Evolutionary conservation across 2,888 invertebrate genomes (phyloP).

Genomic region (Synergus itoensis): DNA sequence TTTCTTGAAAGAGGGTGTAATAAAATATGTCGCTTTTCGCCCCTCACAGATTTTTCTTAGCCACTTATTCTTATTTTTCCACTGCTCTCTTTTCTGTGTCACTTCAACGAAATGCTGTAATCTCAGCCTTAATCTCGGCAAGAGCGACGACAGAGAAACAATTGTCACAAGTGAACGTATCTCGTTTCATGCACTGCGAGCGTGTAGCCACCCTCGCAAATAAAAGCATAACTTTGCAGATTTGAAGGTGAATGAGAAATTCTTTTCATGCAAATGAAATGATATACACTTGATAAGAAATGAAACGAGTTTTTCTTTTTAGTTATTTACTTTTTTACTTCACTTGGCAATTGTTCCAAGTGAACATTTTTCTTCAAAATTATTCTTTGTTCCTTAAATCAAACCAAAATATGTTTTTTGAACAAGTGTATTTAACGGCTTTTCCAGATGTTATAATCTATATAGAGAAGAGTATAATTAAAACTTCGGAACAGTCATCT

Average conservation of each 20-base stretch:
- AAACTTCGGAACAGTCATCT: conserved; percentile 22
- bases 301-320: background rate
- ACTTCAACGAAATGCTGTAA: conserved; percentile 7
- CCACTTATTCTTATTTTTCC: background rate
- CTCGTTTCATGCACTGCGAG: background rate
- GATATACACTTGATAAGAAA: background rate
- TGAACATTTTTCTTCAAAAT: too few species aligned
- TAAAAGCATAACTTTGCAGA: background rate
- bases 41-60: background rate
- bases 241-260: conserved; percentile 3
- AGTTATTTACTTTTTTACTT: too few species aligned
- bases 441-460: background rate
- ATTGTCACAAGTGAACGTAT: background rate
- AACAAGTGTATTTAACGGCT: background rate
- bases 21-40: background rate
- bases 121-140: conserved; percentile 3
- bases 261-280: background rate
- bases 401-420: too few species aligned
- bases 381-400: background rate
- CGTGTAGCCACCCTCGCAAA: background rate
- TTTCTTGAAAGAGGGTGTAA: background rate
- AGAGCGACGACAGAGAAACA: conserved; percentile 4
- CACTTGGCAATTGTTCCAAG: background rate
- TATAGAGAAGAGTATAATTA: background rate
- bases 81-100: background rate